Conservation (phyloP, 2,797 vertebrate genomes). For the Eidolon dupreanum region DNA sequence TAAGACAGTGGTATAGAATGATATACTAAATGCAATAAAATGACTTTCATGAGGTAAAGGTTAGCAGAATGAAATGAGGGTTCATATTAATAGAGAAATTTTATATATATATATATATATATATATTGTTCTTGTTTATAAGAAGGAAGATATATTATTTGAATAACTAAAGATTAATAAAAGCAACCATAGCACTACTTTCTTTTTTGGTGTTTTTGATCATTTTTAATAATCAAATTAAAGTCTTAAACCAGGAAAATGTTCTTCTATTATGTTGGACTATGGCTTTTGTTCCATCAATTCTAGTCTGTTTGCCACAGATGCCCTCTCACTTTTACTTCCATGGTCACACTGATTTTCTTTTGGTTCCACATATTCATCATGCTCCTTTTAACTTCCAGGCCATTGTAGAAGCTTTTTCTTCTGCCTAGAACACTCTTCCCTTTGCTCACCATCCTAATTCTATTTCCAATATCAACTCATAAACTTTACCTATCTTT, state of each 20-base stretch:
- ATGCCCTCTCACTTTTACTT: neutral
- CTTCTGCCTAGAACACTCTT: neutral
- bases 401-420: neutral
- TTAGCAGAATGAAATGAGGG: neutral
- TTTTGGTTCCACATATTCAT: neutral
- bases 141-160: neutral
- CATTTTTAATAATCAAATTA: neutral
- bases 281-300: neutral
- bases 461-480: neutral
- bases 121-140: neutral
- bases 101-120: too few species aligned
- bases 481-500: neutral
- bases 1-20: neutral
- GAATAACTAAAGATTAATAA: neutral
- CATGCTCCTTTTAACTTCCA: neutral
- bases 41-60: neutral
- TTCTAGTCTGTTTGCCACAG: neutral
- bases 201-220: neutral
- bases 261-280: neutral
- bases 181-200: neutral
- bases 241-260: neutral
- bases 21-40: neutral
- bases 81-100: neutral
- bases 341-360: neutral
- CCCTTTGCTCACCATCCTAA: neutral